phyloP scores from a whole-genome alignment of 64 coral and sea anemone species.

The Pocillopora damicornis region DNA sequence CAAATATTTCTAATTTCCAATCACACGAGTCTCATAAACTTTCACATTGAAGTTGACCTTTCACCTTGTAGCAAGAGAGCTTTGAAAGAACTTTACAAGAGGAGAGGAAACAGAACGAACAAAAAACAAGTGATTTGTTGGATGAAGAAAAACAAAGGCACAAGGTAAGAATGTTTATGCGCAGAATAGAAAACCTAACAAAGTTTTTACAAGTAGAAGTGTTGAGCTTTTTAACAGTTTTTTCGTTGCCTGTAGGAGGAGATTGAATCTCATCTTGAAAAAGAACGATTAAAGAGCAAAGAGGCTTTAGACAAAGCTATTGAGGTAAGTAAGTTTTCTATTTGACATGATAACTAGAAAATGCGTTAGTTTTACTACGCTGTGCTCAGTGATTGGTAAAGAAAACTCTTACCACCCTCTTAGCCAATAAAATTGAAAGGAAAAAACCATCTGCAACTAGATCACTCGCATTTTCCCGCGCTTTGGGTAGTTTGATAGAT shows the following conservation, averaged over 20 bases:
- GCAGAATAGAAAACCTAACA: neutral
- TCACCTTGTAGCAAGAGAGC: conserved; percentile 58
- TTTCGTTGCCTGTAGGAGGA: conserved; percentile 26
- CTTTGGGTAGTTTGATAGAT: too few species aligned
- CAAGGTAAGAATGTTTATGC: neutral
- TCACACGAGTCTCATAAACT: too few species aligned
- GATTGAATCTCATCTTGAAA: conserved; percentile 45
- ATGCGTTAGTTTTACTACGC: neutral
- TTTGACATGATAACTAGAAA: neutral
- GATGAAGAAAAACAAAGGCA: conserved; percentile 50
- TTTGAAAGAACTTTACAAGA: conserved; percentile 55
- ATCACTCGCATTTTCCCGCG: too few species aligned
- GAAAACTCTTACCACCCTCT: too few species aligned
- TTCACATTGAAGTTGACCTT: neutral
- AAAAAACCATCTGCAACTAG: too few species aligned
- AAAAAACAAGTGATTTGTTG: conserved; percentile 15
- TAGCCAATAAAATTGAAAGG: too few species aligned
- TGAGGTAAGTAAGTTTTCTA: conserved; percentile 38
- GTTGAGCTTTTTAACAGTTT: neutral
- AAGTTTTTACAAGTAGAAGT: too few species aligned
- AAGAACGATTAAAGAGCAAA: conserved; percentile 46
- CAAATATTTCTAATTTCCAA: too few species aligned
- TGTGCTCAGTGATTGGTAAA: neutral
- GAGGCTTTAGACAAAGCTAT: conserved; percentile 47
- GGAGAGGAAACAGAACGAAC: conserved; percentile 54